phyloP scores from a whole-genome alignment of 92 coral and sea anemone species.

The Actinostola sp. region DNA sequence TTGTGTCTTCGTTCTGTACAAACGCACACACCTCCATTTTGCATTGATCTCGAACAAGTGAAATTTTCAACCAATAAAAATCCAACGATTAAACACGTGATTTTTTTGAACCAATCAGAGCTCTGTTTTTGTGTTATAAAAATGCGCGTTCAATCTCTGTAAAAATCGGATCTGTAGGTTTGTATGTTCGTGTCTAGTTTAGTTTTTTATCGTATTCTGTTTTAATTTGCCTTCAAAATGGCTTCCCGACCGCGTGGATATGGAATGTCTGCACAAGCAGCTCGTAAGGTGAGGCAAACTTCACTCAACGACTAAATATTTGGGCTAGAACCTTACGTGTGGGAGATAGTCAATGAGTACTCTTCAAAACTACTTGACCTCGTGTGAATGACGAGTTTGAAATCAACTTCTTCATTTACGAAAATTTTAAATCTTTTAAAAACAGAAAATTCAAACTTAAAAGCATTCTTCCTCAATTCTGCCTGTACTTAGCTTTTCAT shows the following conservation, averaged over 20 bases:
- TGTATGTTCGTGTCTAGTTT: not conserved
- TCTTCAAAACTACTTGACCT: not conserved
- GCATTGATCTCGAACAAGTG: not conserved
- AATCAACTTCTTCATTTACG: too few relatives aligned
- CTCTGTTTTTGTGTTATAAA: not conserved
- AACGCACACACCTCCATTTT: not conserved
- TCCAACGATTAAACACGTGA: not conserved
- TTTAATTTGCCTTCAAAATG: slow-evolving; percentile 10
- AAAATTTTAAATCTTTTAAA: too few relatives aligned
- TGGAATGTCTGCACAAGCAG: slow-evolving; percentile 27
- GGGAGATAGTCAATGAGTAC: too few relatives aligned
- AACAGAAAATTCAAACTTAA: too few relatives aligned
- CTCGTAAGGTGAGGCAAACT: slow-evolving; percentile 18
- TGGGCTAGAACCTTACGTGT: not conserved
- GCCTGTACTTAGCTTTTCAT: too few relatives aligned
- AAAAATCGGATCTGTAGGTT: not conserved
- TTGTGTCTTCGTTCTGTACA: not conserved
- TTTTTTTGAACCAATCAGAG: not conserved
- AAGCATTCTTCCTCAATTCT: too few relatives aligned
- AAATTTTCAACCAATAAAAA: not conserved
- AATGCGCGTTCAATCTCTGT: not conserved
- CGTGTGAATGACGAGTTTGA: too few relatives aligned
- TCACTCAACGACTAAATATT: not conserved
- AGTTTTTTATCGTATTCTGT: not conserved
- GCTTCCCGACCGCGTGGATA: slow-evolving; percentile 43